These are phyloP conservation scores for Heterotis niloticus DNA, from an alignment of 2,113 vertebrate genomes.

Conservation along the genomic window DNA sequence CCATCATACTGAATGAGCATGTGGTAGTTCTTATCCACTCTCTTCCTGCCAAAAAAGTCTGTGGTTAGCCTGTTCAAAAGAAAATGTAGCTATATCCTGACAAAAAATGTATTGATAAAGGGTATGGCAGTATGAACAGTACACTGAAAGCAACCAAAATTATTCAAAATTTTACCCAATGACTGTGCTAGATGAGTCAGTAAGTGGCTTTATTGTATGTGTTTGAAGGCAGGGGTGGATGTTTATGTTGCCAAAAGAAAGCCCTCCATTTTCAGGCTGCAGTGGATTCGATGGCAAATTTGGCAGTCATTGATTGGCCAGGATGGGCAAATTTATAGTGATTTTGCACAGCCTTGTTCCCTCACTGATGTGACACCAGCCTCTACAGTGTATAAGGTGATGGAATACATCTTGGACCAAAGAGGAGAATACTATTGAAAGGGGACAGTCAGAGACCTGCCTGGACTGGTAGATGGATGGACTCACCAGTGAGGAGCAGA, in stretches of 20 bases:
- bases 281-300: slow-evolving; percentile 39
- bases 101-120: background rate
- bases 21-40: slow-evolving; percentile 30
- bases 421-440: slow-evolving; percentile 29
- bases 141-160: slow-evolving; percentile 56
- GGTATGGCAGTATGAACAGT: slow-evolving; percentile 21
- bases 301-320: no score
- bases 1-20: slow-evolving; percentile 41
- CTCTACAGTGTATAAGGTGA: background rate
- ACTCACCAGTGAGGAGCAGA: slow-evolving; percentile 33
- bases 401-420: background rate
- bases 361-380: slow-evolving; percentile 5
- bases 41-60: slow-evolving; percentile 25
- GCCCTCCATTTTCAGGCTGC: slow-evolving; percentile 25
- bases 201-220: slow-evolving; percentile 62
- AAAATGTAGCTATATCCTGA: background rate
- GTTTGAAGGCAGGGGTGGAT: slow-evolving; percentile 38
- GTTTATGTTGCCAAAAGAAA: slow-evolving; percentile 55
- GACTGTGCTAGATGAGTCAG: slow-evolving; percentile 60
- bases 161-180: slow-evolving; percentile 37
- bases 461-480: slow-evolving; percentile 32
- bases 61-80: slow-evolving; percentile 31
- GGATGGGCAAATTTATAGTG: background rate
- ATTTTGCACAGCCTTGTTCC: slow-evolving; percentile 28
- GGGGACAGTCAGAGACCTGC: slow-evolving; percentile 2